Percentiles rank a stretch among this genome's conserved stretches.
Evolutionary conservation across 2,888 invertebrate species (phyloP).

Genomic region (Argyra leucocephala): DNA sequence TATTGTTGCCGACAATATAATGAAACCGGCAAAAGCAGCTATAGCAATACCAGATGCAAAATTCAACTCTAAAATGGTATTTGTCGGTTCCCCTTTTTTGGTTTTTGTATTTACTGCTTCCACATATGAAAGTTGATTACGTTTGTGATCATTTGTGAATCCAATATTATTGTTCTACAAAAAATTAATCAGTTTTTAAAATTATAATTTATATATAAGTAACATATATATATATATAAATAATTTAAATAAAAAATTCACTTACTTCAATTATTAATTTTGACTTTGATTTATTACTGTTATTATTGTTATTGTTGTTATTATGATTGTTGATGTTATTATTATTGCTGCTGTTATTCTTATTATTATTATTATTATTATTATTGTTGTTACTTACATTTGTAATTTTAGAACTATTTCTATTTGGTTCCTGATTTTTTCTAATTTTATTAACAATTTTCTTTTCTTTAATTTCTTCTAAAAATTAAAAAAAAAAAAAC

Average conservation of each 20-base stretch:
- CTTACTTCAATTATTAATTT: no score
- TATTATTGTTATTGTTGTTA: no score
- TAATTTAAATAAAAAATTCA: conserved; percentile 24
- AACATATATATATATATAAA: conserved; percentile 42
- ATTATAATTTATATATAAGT: no score
- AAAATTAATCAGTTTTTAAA: conserved; percentile 29
- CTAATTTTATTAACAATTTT: neutral
- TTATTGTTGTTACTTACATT: neutral
- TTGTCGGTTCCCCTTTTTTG: conserved; percentile 52
- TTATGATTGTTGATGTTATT: no score
- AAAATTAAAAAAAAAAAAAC: neutral
- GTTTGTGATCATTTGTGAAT: conserved; percentile 53
- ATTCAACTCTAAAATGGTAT: conserved; percentile 47
- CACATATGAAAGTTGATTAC: no score
- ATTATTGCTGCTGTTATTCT: no score
- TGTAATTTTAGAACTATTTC: neutral
- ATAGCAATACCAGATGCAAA: conserved; percentile 80
- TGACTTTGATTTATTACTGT: no score
- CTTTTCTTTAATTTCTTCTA: neutral
- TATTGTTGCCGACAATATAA: conserved; percentile 78
- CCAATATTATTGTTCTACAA: conserved; percentile 57
- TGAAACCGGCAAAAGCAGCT: conserved; percentile 83
- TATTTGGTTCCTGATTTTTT: neutral
- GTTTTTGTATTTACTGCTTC: conserved; percentile 45
- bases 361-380: no score